Conservation (phyloP, 1,140 invertebrate genomes). For the Anoplolepis gracilipes region DNA sequence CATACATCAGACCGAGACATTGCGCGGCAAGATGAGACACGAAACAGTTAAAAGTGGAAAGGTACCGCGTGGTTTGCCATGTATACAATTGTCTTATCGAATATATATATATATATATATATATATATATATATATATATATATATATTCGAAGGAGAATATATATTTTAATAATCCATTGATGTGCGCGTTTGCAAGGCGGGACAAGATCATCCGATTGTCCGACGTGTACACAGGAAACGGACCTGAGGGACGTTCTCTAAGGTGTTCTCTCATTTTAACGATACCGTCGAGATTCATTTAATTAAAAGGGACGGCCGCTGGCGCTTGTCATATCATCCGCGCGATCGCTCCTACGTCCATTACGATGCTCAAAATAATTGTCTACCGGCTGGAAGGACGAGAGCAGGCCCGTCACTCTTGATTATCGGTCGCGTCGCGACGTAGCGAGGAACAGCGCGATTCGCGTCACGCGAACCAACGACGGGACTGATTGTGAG, state of each 20-base stretch:
- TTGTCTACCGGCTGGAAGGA: slow-evolving; percentile 44
- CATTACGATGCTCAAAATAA: slow-evolving; percentile 56
- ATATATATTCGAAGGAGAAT: neutral
- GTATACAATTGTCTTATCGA: neutral
- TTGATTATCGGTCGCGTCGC: slow-evolving; percentile 65
- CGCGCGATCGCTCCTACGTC: slow-evolving; percentile 32
- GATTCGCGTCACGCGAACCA: slow-evolving; percentile 1
- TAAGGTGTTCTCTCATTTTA: slow-evolving; percentile 38
- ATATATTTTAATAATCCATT: slow-evolving; percentile 53
- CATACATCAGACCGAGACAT: slow-evolving; percentile 34
- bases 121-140: too few relatives aligned
- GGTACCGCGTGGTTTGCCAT: neutral
- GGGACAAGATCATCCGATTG: neutral
- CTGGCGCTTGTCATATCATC: slow-evolving; percentile 50
- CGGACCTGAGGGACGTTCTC: neutral
- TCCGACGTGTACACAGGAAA: slow-evolving; percentile 30
- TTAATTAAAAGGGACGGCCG: slow-evolving; percentile 56
- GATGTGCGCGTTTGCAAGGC: slow-evolving; percentile 7
- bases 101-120: too few relatives aligned
- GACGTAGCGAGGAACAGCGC: slow-evolving; percentile 42
- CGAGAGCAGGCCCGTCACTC: slow-evolving; percentile 51
- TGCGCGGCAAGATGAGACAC: slow-evolving; percentile 24
- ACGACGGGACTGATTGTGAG: neutral
- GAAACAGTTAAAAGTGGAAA: slow-evolving; percentile 55
- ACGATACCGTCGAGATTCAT: slow-evolving; percentile 57